Percentiles rank a stretch among this genome's conserved stretches.
These are phyloP conservation scores for Apomyelois bistriatella DNA, from an alignment of 2,888 invertebrate species.

Conservation along the genomic window DNA sequence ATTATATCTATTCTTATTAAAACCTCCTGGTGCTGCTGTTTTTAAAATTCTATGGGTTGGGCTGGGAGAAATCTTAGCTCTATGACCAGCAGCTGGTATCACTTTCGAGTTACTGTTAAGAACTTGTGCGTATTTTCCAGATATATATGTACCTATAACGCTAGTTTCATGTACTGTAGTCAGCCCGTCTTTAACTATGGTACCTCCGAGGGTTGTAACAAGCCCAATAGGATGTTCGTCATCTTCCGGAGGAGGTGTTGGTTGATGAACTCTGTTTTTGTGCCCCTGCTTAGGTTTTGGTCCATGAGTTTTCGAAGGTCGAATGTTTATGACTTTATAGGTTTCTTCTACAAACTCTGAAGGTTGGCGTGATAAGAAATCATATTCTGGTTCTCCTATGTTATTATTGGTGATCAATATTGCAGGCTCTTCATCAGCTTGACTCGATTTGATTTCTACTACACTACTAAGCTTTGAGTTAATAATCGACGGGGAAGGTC, in stretches of 20 bases:
- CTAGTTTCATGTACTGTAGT: conserved; percentile 93
- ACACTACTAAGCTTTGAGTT: conserved; percentile 75
- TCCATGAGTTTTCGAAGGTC: conserved; percentile 81
- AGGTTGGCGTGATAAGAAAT: conserved; percentile 91
- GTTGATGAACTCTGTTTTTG: conserved; percentile 63
- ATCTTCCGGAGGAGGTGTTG: conserved; percentile 72
- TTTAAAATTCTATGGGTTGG: conserved; percentile 85
- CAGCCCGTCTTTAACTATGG: conserved; percentile 88
- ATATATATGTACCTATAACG: conserved; percentile 93
- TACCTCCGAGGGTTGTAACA: conserved; percentile 91
- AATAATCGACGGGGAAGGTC: conserved; percentile 47
- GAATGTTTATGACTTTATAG: conserved; percentile 89
- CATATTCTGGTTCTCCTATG: conserved; percentile 90
- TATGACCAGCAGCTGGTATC: conserved; percentile 66
- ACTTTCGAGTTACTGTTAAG: conserved; percentile 90
- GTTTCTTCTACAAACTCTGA: conserved; percentile 92
- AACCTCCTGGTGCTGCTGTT: conserved; percentile 84
- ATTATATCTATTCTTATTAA: conserved; percentile 76
- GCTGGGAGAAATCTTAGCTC: conserved; percentile 83
- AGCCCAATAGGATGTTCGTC: conserved; percentile 87
- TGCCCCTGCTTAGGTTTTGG: conserved; percentile 67
- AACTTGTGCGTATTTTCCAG: conserved; percentile 93
- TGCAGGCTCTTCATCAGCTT: conserved; percentile 77
- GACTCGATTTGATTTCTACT: conserved; percentile 74
- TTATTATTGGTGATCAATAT: conserved; percentile 84